Evolutionary conservation across 2,888 invertebrate genomes (phyloP), one percentile per base, ranked within the genome.

Genomic region (Lasius fuliginosus): DNA sequence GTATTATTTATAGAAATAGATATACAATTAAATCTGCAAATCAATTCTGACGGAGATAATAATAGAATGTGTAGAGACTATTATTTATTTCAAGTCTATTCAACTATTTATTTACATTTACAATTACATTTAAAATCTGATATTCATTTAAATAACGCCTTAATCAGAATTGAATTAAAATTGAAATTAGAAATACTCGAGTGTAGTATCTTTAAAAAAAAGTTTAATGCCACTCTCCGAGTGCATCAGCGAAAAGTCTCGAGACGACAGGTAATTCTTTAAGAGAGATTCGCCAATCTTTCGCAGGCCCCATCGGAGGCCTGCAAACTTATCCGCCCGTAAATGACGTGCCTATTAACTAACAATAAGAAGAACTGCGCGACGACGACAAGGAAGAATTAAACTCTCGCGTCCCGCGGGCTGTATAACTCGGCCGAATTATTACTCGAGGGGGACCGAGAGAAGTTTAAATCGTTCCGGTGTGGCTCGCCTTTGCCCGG

Each of bases 391-490:
- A 60, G 40, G 69, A 58, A 67, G 85, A 83, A 89, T 85, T 84
- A 89, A 89, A 79, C 85, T 82, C 53, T 82, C 60, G 67, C 56
- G 64, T 75, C 88, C 91, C 90, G 87, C 86, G 82, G 92, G 93
- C 90, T 90, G 90, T 91, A 90, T 90, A 92, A 92, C 90, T 93
- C 89, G 89, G 88, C 81, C 85, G 90, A 93, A 93, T 92, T 91
- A 92, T 91, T 83, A 87, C 77, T 77, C 75, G 53, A 53, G 88
- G 86, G 89, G 89, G 91, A 88, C 90, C 89, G 88, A 71, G 88
- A 71, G 58, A 92, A 93, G 92, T 93, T 93, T 92, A 92, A 92
- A 92, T 88, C 90, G 92, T 91, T 89, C 84, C 76, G 74, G 83
- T 62, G 68, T 27, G 67, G 42, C 36, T 40, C 76, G 33, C 30